These are phyloP conservation scores for Hapalemur alaotrensis DNA, from an alignment of 2,797 vertebrate genomes.

Conservation along the genomic window DNA sequence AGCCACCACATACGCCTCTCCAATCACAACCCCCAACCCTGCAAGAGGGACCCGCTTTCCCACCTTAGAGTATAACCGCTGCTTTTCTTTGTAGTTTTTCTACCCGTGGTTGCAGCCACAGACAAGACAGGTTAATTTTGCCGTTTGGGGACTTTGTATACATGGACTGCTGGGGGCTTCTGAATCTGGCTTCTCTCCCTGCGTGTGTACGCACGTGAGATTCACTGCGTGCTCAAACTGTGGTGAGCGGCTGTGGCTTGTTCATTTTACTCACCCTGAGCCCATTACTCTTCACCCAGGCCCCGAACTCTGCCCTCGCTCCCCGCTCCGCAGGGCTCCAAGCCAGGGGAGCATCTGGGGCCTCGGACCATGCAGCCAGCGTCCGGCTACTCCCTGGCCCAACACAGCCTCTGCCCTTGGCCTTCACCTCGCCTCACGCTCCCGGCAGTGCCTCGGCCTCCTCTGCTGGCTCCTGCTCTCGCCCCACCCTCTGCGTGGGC, in stretches of 20 bases:
- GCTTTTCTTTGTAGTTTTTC: not conserved
- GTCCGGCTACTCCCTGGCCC: not conserved
- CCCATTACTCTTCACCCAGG: not conserved
- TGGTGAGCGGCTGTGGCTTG: not conserved
- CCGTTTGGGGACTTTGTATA: not conserved
- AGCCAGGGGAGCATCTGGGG: not conserved
- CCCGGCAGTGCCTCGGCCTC: not conserved
- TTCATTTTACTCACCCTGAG: not conserved
- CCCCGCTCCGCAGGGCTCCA: too few relatives aligned
- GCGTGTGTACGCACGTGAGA: not conserved
- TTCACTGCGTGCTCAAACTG: not conserved
- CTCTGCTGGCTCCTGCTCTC: not conserved
- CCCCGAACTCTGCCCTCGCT: not conserved
- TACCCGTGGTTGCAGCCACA: not conserved
- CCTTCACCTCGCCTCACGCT: rapidly evolving
- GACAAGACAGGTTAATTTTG: not conserved
- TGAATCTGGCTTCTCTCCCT: not conserved
- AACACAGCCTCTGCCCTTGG: not conserved
- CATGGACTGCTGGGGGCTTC: not conserved
- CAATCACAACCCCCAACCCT: not conserved
- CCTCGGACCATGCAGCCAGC: not conserved
- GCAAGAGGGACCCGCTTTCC: not conserved
- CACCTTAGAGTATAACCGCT: too few relatives aligned
- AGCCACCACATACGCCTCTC: not conserved
- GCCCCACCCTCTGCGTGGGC: not conserved